phyloP scores from a whole-genome alignment of 2,113 vertebrate genomes.

The Triplophysa tibetana region DNA sequence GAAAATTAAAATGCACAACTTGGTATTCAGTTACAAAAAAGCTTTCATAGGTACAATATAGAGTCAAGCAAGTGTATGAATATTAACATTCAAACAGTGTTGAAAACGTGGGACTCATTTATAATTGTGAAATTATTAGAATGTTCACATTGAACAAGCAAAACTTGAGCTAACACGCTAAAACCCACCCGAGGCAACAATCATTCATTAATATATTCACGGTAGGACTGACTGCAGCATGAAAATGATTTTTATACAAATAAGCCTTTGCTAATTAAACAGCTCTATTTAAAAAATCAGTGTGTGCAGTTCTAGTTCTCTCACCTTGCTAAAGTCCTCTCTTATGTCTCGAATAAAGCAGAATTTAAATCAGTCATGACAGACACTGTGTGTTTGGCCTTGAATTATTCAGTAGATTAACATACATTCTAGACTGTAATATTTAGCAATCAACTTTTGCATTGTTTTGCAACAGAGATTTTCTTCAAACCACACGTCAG shows the following conservation, averaged over 20 bases:
- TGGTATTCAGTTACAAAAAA: constrained; percentile 28
- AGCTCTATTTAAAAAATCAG: constrained; percentile 70
- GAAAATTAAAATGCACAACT: not conserved
- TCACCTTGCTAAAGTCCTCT: not conserved
- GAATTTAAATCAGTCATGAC: constrained; percentile 34
- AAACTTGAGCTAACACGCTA: constrained; percentile 11
- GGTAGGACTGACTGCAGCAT: constrained; percentile 72
- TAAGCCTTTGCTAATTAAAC: constrained; percentile 78
- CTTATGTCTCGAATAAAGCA: not conserved
- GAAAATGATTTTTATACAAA: constrained; percentile 78
- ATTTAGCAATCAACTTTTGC: not conserved
- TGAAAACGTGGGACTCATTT: constrained; percentile 37
- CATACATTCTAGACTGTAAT: constrained; percentile 1
- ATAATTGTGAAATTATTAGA: constrained; percentile 38
- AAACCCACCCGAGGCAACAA: constrained; percentile 68
- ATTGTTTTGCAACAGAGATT: constrained; percentile 8
- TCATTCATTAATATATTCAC: constrained; percentile 76
- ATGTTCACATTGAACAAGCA: constrained; percentile 48
- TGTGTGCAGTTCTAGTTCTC: constrained; percentile 26
- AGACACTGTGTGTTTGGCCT: constrained; percentile 17
- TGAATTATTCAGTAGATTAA: constrained; percentile 6
- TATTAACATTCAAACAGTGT: constrained; percentile 39
- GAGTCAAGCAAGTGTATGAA: not conserved
- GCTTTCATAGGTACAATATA: not conserved
- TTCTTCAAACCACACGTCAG: not conserved